phyloP scores from a whole-genome alignment of 2,113 vertebrate species.

The Crotalus tigris region DNA sequence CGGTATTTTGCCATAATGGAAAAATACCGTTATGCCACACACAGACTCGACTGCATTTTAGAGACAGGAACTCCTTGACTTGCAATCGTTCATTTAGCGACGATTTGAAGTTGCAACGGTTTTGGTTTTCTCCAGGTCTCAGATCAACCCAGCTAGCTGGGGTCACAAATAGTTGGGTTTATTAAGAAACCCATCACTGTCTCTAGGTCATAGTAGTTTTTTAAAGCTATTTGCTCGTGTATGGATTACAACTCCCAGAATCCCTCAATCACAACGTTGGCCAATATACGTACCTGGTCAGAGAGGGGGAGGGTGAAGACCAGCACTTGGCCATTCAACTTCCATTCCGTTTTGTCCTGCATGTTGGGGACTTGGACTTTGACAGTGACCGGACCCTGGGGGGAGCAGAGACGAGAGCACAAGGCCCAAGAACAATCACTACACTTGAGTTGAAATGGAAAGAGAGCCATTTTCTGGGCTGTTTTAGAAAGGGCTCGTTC shows the following conservation, averaged over 20 bases:
- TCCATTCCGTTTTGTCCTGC: constrained; percentile 99
- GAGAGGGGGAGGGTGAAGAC: constrained; percentile 94
- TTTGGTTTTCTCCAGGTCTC: not conserved
- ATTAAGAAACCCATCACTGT: no score
- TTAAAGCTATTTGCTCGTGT: not conserved
- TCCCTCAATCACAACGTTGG: not conserved
- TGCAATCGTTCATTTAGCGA: no score
- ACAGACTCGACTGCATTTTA: not conserved
- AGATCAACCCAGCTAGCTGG: not conserved
- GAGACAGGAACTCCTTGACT: not conserved
- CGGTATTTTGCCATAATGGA: not conserved
- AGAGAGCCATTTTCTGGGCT: not conserved
- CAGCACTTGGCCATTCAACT: constrained; percentile 90
- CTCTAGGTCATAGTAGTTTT: no score
- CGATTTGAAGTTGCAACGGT: not conserved
- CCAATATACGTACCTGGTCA: constrained; percentile 81
- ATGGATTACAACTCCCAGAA: not conserved
- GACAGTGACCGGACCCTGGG: constrained; percentile 91
- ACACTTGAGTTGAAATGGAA: not conserved
- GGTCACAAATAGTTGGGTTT: no score
- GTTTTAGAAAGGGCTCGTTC: not conserved
- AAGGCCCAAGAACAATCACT: not conserved
- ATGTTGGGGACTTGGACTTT: constrained; percentile 99
- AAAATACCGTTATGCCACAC: no score
- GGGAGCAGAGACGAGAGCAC: constrained; percentile 18